These are phyloP conservation scores for Rissa tridactyla DNA, from an alignment of 2,113 vertebrate species.

Conservation along the genomic window DNA sequence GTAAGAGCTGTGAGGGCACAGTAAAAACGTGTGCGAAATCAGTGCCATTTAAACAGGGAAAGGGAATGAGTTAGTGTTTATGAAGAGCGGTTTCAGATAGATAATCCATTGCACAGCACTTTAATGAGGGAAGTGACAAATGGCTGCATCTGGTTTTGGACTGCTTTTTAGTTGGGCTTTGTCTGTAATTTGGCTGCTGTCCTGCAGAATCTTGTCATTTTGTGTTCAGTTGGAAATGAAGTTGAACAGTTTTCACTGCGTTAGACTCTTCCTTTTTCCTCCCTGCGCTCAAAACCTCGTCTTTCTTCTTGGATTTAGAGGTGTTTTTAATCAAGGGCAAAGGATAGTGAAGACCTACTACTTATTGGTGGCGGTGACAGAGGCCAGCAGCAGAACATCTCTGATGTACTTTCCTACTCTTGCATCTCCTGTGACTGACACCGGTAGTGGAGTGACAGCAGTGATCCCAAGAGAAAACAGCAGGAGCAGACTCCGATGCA, in stretches of 20 bases:
- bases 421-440: background rate
- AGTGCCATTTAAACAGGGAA: background rate
- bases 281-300: background rate
- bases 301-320: background rate
- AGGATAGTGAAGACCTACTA: background rate
- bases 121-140: background rate
- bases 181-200: background rate
- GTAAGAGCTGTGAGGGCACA: background rate
- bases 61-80: background rate
- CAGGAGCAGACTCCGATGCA: background rate
- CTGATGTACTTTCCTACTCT: background rate
- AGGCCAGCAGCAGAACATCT: background rate
- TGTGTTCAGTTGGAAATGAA: background rate
- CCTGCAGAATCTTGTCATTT: background rate
- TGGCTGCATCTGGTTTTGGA: background rate
- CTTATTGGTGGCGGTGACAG: background rate
- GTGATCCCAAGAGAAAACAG: background rate
- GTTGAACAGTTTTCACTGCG: background rate
- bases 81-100: background rate
- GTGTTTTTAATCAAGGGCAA: background rate
- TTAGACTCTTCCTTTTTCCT: background rate
- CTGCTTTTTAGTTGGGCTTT: background rate
- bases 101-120: background rate
- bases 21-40: background rate
- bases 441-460: background rate